These are phyloP conservation scores for Elephas maximus DNA, from an alignment of 2,113 vertebrate species.

Conservation along the genomic window DNA sequence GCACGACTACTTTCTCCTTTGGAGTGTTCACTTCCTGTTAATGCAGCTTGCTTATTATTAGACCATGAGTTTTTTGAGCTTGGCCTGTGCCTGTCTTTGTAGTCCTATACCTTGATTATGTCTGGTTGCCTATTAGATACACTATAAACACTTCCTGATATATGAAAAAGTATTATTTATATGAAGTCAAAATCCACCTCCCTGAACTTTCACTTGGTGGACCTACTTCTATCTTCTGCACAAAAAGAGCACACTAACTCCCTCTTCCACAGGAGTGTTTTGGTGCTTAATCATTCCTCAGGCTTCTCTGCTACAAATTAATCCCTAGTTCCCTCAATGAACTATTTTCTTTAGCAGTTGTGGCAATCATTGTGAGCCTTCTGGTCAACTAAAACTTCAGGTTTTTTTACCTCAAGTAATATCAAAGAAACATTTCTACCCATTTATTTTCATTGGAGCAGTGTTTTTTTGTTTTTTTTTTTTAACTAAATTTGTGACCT, in stretches of 20 bases:
- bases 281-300: neutral
- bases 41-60: neutral
- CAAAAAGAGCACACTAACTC: neutral
- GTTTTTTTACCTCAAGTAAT: neutral
- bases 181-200: neutral
- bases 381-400: neutral
- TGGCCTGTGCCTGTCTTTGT: neutral
- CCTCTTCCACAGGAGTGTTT: neutral
- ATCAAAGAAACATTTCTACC: neutral
- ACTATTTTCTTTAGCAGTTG: slow-evolving; percentile 4
- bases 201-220: neutral
- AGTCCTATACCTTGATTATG: neutral
- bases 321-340: neutral
- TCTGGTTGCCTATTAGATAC: neutral
- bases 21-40: neutral
- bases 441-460: neutral
- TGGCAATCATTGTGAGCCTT: neutral
- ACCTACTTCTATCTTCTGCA: neutral
- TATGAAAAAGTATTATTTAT: neutral
- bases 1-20: neutral
- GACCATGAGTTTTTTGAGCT: neutral
- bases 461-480: neutral
- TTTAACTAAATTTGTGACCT: neutral
- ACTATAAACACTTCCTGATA: neutral
- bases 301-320: slow-evolving; percentile 33